phyloP scores from a whole-genome alignment of 2,797 vertebrate genomes.

The Hemibagrus guttatus region DNA sequence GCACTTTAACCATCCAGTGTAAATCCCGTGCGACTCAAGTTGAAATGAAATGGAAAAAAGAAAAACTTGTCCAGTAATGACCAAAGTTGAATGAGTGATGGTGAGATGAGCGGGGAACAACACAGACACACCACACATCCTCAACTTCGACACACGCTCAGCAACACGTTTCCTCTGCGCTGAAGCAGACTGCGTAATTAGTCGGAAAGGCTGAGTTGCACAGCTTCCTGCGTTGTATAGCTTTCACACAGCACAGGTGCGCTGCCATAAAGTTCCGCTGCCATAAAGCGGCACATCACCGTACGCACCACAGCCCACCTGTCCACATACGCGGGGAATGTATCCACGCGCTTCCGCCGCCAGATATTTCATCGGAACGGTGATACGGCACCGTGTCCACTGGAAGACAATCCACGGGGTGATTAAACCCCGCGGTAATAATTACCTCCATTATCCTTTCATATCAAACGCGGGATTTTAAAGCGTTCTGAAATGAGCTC shows the following conservation, averaged over 20 bases:
- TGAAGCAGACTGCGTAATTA: slow-evolving; percentile 9
- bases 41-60: not conserved
- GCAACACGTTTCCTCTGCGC: slow-evolving; percentile 20
- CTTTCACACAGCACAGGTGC: slow-evolving; percentile 44
- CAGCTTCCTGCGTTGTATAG: not conserved
- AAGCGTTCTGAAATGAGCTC: slow-evolving; percentile 57
- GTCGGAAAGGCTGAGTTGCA: not conserved
- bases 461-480: not conserved
- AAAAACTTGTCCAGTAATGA: slow-evolving; percentile 51
- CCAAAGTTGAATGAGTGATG: slow-evolving; percentile 50
- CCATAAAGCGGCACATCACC: slow-evolving; percentile 44
- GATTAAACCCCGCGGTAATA: not conserved
- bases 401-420: not conserved
- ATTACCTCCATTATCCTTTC: not conserved
- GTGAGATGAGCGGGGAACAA: slow-evolving; percentile 41
- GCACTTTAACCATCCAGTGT: slow-evolving; percentile 45
- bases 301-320: slow-evolving; percentile 53
- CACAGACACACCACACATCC: slow-evolving; percentile 43
- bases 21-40: slow-evolving; percentile 5
- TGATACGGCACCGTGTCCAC: not conserved
- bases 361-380: slow-evolving; percentile 46
- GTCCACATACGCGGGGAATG: slow-evolving; percentile 36
- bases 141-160: not conserved
- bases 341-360: slow-evolving; percentile 46
- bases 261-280: slow-evolving; percentile 56